A percentile compares a stretch with the other conserved stretches of the same genome.
These are phyloP conservation scores for Euura lappo DNA, from an alignment of 1,140 invertebrate species.

Conservation along the genomic window DNA sequence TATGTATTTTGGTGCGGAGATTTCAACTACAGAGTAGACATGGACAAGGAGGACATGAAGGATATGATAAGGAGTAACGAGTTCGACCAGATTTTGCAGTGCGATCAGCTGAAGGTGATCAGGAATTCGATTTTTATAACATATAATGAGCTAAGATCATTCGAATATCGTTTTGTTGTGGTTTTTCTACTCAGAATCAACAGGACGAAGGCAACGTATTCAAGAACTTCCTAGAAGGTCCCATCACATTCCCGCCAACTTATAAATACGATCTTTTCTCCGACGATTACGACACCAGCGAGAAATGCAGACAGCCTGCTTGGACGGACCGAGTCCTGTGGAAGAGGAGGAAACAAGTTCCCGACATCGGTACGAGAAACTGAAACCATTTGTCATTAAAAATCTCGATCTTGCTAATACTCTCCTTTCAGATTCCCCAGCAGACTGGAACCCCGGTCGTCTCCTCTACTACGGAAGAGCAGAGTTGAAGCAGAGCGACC, in stretches of 20 bases:
- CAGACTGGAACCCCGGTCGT: conserved; percentile 77
- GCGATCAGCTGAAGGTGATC: conserved; percentile 85
- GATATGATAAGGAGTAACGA: conserved; percentile 81
- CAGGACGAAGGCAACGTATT: conserved; percentile 89
- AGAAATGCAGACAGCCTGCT: conserved; percentile 95
- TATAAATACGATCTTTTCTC: conserved; percentile 99
- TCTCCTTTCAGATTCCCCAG: conserved; percentile 52
- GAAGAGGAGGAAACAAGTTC: conserved; percentile 77
- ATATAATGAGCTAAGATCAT: not conserved
- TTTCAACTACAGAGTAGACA: conserved; percentile 98
- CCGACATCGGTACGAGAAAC: conserved; percentile 65
- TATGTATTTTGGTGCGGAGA: conserved; percentile 99
- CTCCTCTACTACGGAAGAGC: conserved; percentile 89
- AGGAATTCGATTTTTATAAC: conserved; percentile 15
- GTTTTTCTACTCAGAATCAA: conserved; percentile 63
- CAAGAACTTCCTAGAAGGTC: conserved; percentile 91
- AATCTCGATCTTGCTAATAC: not conserved
- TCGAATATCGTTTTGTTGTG: conserved; percentile 5
- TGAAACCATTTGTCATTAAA: not conserved
- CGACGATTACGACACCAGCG: conserved; percentile 99
- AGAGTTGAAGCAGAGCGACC: conserved; percentile 97
- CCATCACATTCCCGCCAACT: conserved; percentile 92
- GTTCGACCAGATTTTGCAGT: conserved; percentile 77
- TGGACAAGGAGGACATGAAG: conserved; percentile 95
- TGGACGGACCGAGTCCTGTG: conserved; percentile 98